Evolutionary conservation across 2,113 vertebrate species (phyloP).

Genomic region (Ceyx margarethae): DNA sequence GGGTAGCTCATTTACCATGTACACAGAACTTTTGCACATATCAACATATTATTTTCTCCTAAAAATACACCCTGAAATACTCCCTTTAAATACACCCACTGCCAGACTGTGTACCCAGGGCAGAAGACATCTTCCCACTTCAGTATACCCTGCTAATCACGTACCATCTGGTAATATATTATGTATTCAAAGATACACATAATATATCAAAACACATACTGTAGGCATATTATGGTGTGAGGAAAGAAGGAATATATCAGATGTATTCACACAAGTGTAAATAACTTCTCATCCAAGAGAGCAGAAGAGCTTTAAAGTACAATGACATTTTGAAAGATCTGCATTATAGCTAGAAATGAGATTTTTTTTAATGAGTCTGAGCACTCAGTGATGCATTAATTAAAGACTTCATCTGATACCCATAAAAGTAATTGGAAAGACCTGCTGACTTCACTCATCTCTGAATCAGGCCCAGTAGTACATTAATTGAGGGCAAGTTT

Average conservation of each 20-base stretch:
- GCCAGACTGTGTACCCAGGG: constrained; percentile 51
- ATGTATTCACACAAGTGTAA: constrained; percentile 56
- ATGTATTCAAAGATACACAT: constrained; percentile 60
- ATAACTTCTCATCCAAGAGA: constrained; percentile 60
- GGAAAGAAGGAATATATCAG: constrained; percentile 43
- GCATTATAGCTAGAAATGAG: constrained; percentile 41
- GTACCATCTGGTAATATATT: constrained; percentile 60
- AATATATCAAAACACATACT: constrained; percentile 61
- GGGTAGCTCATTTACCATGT: neutral
- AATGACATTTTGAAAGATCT: constrained; percentile 62
- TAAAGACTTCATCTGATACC: constrained; percentile 57
- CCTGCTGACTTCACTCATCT: constrained; percentile 26
- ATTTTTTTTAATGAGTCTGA: constrained; percentile 37
- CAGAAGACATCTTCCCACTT: constrained; percentile 47
- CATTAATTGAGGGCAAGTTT: constrained; percentile 28
- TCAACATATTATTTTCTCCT: constrained; percentile 36
- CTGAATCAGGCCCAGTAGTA: constrained; percentile 21
- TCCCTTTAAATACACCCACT: constrained; percentile 18
- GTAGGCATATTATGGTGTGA: constrained; percentile 38
- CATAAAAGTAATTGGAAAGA: constrained; percentile 58
- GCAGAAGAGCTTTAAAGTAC: constrained; percentile 60
- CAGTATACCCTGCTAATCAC: constrained; percentile 48
- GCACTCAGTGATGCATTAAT: constrained; percentile 45
- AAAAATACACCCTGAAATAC: constrained; percentile 38
- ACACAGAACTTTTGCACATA: neutral